phyloP scores from a whole-genome alignment of 2,797 vertebrate genomes.

The Pseudomugil tenellus region DNA sequence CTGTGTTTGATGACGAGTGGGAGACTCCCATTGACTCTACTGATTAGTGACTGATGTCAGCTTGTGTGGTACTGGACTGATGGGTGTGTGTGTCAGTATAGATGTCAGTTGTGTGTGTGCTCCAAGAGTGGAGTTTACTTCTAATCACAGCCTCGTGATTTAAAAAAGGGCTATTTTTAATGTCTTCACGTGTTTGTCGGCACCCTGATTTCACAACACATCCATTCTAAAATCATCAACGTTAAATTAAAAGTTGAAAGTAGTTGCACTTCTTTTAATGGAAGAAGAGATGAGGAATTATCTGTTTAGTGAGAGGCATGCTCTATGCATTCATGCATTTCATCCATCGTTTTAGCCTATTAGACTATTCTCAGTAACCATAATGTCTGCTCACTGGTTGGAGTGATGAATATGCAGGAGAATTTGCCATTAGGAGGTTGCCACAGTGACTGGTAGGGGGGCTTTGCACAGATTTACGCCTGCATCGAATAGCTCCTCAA shows the following conservation, averaged over 20 bases:
- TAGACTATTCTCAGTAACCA: slow-evolving; percentile 34
- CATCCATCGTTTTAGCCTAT: slow-evolving; percentile 56
- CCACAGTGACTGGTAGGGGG: slow-evolving; percentile 49
- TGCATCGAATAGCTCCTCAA: slow-evolving; percentile 43
- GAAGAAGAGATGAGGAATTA: slow-evolving; percentile 40
- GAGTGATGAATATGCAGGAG: slow-evolving; percentile 66
- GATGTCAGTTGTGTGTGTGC: slow-evolving; percentile 26
- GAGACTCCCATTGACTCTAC: slow-evolving; percentile 34
- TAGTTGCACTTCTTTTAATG: slow-evolving; percentile 20
- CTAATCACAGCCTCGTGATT: slow-evolving; percentile 79
- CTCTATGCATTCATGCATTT: slow-evolving; percentile 44
- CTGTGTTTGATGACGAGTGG: slow-evolving; percentile 24
- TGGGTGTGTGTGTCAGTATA: not conserved
- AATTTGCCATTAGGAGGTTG: slow-evolving; percentile 51
- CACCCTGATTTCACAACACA: slow-evolving; percentile 3
- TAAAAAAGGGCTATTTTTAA: slow-evolving; percentile 79
- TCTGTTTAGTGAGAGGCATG: slow-evolving; percentile 39
- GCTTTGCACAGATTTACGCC: slow-evolving; percentile 55
- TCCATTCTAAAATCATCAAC: not conserved
- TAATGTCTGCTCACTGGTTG: slow-evolving; percentile 46
- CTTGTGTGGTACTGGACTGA: slow-evolving; percentile 22
- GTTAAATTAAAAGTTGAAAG: slow-evolving; percentile 27
- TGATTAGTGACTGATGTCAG: slow-evolving; percentile 41
- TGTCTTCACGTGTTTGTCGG: slow-evolving; percentile 26
- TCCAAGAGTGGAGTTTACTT: slow-evolving; percentile 79